These are phyloP conservation scores for Gymnocypris eckloni DNA, from an alignment of 2,797 vertebrate genomes.

Conservation along the genomic window DNA sequence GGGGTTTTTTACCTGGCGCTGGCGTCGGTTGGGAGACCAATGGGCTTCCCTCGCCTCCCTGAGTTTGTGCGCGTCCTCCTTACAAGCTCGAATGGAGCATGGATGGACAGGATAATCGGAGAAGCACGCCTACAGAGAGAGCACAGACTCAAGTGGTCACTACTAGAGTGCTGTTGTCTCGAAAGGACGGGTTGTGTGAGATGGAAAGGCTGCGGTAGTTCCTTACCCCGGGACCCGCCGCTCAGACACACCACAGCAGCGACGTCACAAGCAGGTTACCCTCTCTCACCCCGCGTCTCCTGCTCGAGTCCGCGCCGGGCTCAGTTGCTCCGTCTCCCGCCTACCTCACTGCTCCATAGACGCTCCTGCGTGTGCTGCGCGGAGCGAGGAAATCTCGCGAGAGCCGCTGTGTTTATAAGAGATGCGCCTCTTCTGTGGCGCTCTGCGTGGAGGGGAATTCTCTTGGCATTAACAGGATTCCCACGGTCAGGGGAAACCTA, in stretches of 20 bases:
- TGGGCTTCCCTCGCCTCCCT: slow-evolving; percentile 67
- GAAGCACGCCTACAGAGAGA: slow-evolving; percentile 42
- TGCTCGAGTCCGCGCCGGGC: slow-evolving; percentile 49
- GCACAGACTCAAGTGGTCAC: slow-evolving; percentile 33
- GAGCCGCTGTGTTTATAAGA: slow-evolving; percentile 57
- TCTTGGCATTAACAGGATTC: slow-evolving; percentile 24
- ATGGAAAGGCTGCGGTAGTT: slow-evolving; percentile 50
- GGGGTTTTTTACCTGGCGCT: slow-evolving; percentile 72
- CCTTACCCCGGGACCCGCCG: slow-evolving; percentile 68
- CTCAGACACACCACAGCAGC: slow-evolving; percentile 68
- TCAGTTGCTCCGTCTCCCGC: slow-evolving; percentile 54
- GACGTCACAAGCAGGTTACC: slow-evolving; percentile 84
- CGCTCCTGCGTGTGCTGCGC: slow-evolving; percentile 39
- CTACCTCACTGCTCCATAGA: slow-evolving; percentile 53
- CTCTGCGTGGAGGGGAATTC: slow-evolving; percentile 4
- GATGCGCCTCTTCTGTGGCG: slow-evolving; percentile 44
- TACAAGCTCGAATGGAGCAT: slow-evolving; percentile 38
- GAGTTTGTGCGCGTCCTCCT: slow-evolving; percentile 54
- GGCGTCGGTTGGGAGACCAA: slow-evolving; percentile 68
- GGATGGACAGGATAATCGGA: slow-evolving; percentile 42
- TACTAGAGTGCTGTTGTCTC: slow-evolving; percentile 32
- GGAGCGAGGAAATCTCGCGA: slow-evolving; percentile 76
- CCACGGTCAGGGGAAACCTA: slow-evolving; percentile 15
- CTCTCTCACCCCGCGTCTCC: slow-evolving; percentile 56
- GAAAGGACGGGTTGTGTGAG: slow-evolving; percentile 20